Evolutionary conservation across 2,888 invertebrate species (phyloP).

Genomic region (Orchesella flavescens): DNA sequence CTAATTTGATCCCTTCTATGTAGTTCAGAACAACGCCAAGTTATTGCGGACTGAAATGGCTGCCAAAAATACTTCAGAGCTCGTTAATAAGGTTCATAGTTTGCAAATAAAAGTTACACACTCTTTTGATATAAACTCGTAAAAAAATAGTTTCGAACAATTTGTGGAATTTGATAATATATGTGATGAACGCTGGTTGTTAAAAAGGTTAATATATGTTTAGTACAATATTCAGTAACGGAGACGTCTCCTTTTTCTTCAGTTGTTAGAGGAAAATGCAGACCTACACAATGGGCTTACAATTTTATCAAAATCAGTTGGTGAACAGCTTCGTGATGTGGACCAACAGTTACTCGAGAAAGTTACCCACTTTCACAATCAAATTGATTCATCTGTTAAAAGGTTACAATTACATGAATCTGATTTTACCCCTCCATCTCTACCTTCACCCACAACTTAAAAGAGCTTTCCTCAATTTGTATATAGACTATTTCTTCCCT

Average conservation of each 20-base stretch:
- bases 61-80: constrained; percentile 23
- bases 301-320: constrained; percentile 11
- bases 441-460: neutral
- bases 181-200: too few relatives aligned
- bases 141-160: too few relatives aligned
- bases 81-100: constrained; percentile 59
- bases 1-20: constrained; percentile 10
- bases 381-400: constrained; percentile 31
- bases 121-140: too few relatives aligned
- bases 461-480: neutral
- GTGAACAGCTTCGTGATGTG: constrained; percentile 9
- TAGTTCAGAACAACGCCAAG: constrained; percentile 55
- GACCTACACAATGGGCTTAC: constrained; percentile 44
- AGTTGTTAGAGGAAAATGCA: constrained; percentile 50
- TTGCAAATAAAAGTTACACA: neutral
- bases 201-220: too few relatives aligned
- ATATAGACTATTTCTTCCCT: neutral
- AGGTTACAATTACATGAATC: constrained; percentile 36
- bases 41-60: constrained; percentile 16
- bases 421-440: constrained; percentile 8
- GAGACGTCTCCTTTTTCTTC: neutral
- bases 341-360: constrained; percentile 23
- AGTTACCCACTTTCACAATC: neutral
- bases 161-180: too few relatives aligned
- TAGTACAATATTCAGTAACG: too few relatives aligned